Base-by-base conservation (phyloP, 2,113 vertebrate genomes). In the Chiloscyllium plagiosum region DNA sequence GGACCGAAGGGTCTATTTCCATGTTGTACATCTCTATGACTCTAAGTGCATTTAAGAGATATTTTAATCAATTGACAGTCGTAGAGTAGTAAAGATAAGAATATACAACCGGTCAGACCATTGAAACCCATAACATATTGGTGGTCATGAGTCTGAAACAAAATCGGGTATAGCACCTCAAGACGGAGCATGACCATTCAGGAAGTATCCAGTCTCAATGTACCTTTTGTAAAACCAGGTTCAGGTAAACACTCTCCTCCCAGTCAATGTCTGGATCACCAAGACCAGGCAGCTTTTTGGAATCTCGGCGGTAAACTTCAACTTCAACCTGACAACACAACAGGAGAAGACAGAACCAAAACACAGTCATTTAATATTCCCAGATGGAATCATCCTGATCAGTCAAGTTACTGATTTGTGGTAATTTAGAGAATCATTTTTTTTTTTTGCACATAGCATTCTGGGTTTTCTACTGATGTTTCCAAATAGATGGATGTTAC, bases 161-260 rank as follows among this genome's bases (percentile, higher is more conserved):
- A 29, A 85, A 52, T 10, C 66, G 22, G 15, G 86, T 68, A 70
- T n/a, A 37, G 68, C 8, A 61, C 17, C 0, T 42, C 24, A 66
- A 10, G 66, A 69, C 37, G 13, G 37, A 42, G 1, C 61, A 0
- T 50, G 89, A 50, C 61, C 42, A 52, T 13, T 33, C 65, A 87
- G n/a, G 10, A 50, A 78, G 33, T 47, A 61, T 50, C 37, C 42
- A 47, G 66, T 42, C 66, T 76, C 33, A 96, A n/a, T 96, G 33
- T 37, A 99, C 99, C 98, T 99, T 99, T 97, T 99, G 99, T 47
- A 99, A 97, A 96, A 99, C 98, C 86, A 99, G 99, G 96, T 99
- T 99, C 97, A 99, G 97, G 98, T 99, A 99, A 96, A 99, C 99
- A 0, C 99, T 99, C 97, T 99, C 99, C 96, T 99, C 99, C 99